Base-by-base conservation (phyloP, 2,797 vertebrate species). In the Tenualosa thibaudeaui region DNA sequence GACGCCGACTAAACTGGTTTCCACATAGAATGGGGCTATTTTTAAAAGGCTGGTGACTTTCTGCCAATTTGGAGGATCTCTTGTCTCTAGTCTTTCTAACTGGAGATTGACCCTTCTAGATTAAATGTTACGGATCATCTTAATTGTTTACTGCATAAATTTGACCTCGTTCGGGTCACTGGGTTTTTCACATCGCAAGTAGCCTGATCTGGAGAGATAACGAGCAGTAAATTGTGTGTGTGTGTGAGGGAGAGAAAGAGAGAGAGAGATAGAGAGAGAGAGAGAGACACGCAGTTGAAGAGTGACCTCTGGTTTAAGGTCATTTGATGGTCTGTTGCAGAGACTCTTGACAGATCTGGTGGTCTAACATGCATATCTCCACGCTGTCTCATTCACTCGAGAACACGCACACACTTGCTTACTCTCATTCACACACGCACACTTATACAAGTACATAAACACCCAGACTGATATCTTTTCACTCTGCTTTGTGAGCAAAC, bases 221-320 rank as follows among this genome's bases (percentile, higher is more conserved):
- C 43, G 68, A 37, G 3, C 68, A 43, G 68, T 40, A 40, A 75
- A 19, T 17, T 13, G 37, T 5, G 50, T 3, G 7, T 46, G 37
- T 56, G 22, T 84, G 71, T 37, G 43, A 19, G 17, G 62, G 19
- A n/a, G n/a, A n/a, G n/a, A n/a, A n/a, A n/a, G n/a, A n/a, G n/a
- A n/a, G n/a, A n/a, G n/a, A n/a, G n/a, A n/a, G n/a, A n/a, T n/a
- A n/a, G n/a, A n/a, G n/a, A n/a, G n/a, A n/a, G n/a, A n/a, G n/a
- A n/a, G n/a, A n/a, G n/a, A n/a, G n/a, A n/a, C n/a, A n/a, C n/a
- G n/a, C 31, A 31, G 50, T 51, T 26, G 81, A 65, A 84, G 9
- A 40, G 71, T 85, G 87, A 90, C 89, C 90, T 88, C 90, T 88
- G 68, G 81, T 85, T 81, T 83, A 84, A 90, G 86, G 81, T 40